Conservation (phyloP, 2,888 invertebrate genomes). For the Tubulanus polymorphus region DNA sequence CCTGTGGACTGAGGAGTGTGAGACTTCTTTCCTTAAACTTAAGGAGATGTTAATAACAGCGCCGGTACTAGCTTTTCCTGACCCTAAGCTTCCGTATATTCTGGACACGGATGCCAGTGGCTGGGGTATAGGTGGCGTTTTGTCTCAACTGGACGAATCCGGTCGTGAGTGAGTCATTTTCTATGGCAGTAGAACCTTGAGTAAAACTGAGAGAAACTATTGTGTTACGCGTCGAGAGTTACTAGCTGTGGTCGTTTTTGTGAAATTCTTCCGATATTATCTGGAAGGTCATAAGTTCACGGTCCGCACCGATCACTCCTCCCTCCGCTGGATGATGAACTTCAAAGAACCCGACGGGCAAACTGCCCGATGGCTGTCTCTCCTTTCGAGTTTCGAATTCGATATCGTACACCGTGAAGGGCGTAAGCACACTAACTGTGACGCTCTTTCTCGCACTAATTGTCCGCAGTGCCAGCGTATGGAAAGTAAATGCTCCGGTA, state of each 20-base stretch:
- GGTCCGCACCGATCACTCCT: too few species aligned
- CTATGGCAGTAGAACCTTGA: slow-evolving; percentile 12
- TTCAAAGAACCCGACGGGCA: too few species aligned
- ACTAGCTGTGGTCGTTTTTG: slow-evolving; percentile 17
- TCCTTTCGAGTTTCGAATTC: too few species aligned
- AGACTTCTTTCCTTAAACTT: slow-evolving; percentile 13
- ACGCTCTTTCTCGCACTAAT: too few species aligned
- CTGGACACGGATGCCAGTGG: slow-evolving; percentile 14
- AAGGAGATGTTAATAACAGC: slow-evolving; percentile 6
- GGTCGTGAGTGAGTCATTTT: slow-evolving; percentile 10
- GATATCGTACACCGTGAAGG: too few species aligned
- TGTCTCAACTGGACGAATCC: slow-evolving; percentile 15
- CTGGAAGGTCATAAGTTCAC: too few species aligned
- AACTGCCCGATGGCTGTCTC: too few species aligned
- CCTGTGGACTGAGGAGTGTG: slow-evolving; percentile 15
- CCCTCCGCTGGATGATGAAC: too few species aligned
- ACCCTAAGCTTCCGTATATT: neutral
- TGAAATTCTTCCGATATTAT: too few species aligned
- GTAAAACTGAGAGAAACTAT: slow-evolving; percentile 5
- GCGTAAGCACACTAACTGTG: too few species aligned
- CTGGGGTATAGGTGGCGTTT: slow-evolving; percentile 11
- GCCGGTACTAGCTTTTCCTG: slow-evolving; percentile 15
- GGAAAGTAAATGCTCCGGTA: too few species aligned
- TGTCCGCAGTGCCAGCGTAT: too few species aligned
- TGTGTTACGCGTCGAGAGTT: slow-evolving; percentile 16